Conservation (phyloP, 2,797 vertebrate genomes). For the Pseudochromis fuscus region DNA sequence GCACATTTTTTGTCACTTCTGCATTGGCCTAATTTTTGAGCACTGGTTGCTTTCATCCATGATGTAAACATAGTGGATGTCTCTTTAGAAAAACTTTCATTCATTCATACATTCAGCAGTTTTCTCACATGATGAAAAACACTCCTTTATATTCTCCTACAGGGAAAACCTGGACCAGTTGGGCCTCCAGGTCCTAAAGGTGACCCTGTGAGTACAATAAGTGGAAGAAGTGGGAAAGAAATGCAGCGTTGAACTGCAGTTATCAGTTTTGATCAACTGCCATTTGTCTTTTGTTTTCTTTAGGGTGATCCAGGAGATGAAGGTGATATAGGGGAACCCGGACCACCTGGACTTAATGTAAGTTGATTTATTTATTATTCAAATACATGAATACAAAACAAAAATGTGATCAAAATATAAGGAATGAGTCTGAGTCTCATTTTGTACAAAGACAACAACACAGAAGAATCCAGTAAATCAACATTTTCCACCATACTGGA, state of each 20-base stretch:
- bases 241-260: not conserved
- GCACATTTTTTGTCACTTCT: too few species aligned
- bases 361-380: conserved; percentile 33
- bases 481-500: too few species aligned
- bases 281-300: conserved; percentile 11
- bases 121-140: not conserved
- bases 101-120: not conserved
- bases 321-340: conserved; percentile 82
- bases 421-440: too few species aligned
- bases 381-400: too few species aligned
- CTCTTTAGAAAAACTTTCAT: not conserved
- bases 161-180: conserved; percentile 79
- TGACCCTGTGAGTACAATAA: conserved; percentile 74
- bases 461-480: too few species aligned
- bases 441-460: too few species aligned
- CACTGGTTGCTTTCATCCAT: too few species aligned
- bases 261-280: not conserved
- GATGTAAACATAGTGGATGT: not conserved
- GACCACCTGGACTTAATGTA: conserved; percentile 80
- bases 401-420: too few species aligned
- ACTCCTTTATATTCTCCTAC: not conserved
- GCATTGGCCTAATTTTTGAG: too few species aligned
- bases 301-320: conserved; percentile 81
- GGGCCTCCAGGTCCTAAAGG: conserved; percentile 83
- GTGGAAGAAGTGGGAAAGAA: not conserved